Conservation (phyloP, 2,797 vertebrate species). For the Clarias pachynema region DNA sequence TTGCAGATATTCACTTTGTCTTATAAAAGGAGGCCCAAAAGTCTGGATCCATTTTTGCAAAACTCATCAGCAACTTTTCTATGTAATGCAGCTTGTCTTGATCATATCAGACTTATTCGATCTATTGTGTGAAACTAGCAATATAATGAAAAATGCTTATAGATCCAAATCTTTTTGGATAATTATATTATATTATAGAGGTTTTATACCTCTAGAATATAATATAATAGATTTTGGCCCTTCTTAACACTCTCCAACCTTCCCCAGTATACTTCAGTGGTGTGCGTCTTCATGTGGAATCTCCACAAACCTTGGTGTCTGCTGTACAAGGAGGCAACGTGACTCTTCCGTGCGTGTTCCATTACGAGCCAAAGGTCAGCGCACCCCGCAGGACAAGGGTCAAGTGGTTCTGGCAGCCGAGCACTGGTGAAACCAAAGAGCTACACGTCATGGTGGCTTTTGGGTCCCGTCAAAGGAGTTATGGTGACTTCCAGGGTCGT, state of each 20-base stretch:
- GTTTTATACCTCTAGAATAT: no score
- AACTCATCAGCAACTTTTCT: no score
- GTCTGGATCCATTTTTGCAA: no score
- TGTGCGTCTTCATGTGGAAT: constrained; percentile 82
- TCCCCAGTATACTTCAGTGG: constrained; percentile 75
- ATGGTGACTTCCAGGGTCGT: constrained; percentile 82
- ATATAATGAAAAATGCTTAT: no score
- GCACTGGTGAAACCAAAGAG: constrained; percentile 70
- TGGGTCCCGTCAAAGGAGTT: constrained; percentile 79
- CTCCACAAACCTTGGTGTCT: constrained; percentile 74
- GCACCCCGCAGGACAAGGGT: constrained; percentile 77
- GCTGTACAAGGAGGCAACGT: constrained; percentile 80
- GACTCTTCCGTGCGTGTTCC: constrained; percentile 85
- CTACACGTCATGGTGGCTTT: constrained; percentile 86
- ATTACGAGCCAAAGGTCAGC: constrained; percentile 73
- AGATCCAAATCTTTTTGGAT: no score
- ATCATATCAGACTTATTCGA: no score
- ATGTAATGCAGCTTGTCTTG: no score
- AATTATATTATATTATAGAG: no score
- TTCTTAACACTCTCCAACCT: neutral
- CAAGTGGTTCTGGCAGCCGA: constrained; percentile 88
- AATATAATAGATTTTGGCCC: no score
- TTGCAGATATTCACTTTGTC: neutral
- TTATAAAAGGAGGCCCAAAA: neutral
- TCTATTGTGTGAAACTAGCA: no score